Evolutionary conservation across 2,888 invertebrate genomes (phyloP).

Genomic region (Subacronicta megacephala): DNA sequence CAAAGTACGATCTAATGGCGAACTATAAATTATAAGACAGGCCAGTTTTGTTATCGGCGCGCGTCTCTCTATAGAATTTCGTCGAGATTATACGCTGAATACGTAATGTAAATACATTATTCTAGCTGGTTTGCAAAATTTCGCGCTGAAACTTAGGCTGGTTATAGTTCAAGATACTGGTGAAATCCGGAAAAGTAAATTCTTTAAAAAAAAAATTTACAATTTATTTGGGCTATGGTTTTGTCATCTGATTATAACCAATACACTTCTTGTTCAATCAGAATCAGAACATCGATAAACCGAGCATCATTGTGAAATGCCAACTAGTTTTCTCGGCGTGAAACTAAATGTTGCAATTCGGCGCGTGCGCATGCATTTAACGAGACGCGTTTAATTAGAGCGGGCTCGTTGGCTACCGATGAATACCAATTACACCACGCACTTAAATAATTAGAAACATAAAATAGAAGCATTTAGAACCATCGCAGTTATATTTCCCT

Average conservation of each 20-base stretch:
- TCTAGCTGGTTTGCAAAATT: conserved; percentile 59
- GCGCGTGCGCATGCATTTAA: conserved; percentile 71
- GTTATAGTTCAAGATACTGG: conserved; percentile 10
- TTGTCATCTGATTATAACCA: neutral
- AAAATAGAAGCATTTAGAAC: conserved; percentile 35
- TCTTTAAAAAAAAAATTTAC: no score
- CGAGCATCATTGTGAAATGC: conserved; percentile 50
- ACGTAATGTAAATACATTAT: conserved; percentile 80
- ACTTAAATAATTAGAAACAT: conserved; percentile 33
- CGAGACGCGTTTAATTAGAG: conserved; percentile 71
- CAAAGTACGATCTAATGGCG: conserved; percentile 81
- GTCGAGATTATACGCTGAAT: conserved; percentile 83
- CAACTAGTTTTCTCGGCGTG: conserved; percentile 48
- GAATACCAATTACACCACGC: conserved; percentile 55
- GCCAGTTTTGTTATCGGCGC: conserved; percentile 82
- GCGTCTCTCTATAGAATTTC: conserved; percentile 83
- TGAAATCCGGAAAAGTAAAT: neutral
- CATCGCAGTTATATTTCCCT: conserved; percentile 18
- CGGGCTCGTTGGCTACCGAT: conserved; percentile 58
- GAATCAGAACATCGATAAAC: conserved; percentile 28
- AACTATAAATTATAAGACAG: conserved; percentile 83
- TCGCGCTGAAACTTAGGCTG: conserved; percentile 20
- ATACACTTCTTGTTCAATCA: conserved; percentile 24
- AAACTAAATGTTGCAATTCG: conserved; percentile 65
- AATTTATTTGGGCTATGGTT: neutral